Evolutionary conservation across 1,140 invertebrate genomes (phyloP).

Genomic region (Philaenus spumarius): DNA sequence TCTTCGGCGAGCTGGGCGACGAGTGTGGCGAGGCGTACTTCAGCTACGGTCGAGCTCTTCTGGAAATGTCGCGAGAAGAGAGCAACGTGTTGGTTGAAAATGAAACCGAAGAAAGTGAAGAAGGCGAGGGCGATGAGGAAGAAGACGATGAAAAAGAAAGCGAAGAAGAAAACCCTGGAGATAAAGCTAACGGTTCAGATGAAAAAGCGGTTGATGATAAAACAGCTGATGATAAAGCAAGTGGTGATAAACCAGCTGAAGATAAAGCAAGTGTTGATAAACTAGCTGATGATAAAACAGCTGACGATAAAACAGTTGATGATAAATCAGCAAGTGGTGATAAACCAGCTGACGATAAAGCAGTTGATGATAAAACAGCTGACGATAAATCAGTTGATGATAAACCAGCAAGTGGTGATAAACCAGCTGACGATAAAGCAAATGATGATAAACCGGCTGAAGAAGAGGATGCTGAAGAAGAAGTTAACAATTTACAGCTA

Average conservation of each 20-base stretch:
- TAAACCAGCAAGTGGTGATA: conserved; percentile 36
- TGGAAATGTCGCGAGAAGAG: conserved; percentile 75
- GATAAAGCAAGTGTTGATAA: conserved; percentile 29
- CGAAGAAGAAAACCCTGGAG: not conserved
- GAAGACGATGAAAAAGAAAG: conserved; percentile 28
- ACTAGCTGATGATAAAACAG: conserved; percentile 43
- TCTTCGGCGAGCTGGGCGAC: conserved; percentile 67
- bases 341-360: conserved; percentile 27
- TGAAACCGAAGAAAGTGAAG: conserved; percentile 44
- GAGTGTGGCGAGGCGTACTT: conserved; percentile 81
- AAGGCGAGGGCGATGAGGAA: conserved; percentile 44
- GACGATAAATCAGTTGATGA: conserved; percentile 32
- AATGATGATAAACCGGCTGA: conserved; percentile 38
- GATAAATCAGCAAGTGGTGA: conserved; percentile 23
- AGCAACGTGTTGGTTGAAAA: conserved; percentile 58
- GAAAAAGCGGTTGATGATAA: conserved; percentile 33
- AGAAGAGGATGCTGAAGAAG: conserved; percentile 48
- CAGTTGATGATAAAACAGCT: conserved; percentile 26
- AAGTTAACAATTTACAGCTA: conserved; percentile 70
- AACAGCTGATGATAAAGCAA: conserved; percentile 34
- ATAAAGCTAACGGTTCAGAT: not conserved
- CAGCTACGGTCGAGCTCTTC: conserved; percentile 67
- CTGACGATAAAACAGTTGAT: conserved; percentile 22
- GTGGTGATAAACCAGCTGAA: conserved; percentile 32
- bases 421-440: conserved; percentile 27